Percentiles rank a stretch among this genome's conserved stretches.
Evolutionary conservation across 2,888 invertebrate species (phyloP).

Genomic region (Artemia sinica): DNA sequence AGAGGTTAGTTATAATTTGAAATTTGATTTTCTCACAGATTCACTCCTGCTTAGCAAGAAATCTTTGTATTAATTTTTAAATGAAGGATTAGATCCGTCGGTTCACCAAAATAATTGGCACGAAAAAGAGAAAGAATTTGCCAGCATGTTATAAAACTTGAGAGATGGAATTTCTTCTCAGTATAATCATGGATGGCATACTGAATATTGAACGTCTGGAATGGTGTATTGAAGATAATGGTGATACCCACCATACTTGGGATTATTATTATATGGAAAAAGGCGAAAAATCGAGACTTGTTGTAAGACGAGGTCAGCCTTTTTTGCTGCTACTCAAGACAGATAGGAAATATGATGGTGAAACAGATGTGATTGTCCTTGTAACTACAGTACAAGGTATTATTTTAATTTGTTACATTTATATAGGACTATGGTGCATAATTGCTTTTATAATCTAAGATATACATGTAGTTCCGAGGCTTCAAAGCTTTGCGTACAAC

Average conservation of each 20-base stretch:
- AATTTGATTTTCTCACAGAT: too few relatives aligned
- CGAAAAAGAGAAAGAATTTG: not conserved
- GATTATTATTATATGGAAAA: conserved; percentile 56
- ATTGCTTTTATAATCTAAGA: too few relatives aligned
- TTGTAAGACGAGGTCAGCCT: conserved; percentile 64
- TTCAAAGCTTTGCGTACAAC: too few relatives aligned
- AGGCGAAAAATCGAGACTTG: conserved; percentile 42
- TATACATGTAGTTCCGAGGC: too few relatives aligned
- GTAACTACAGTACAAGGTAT: conserved; percentile 59
- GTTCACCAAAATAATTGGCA: not conserved
- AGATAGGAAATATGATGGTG: conserved; percentile 52
- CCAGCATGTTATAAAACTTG: not conserved
- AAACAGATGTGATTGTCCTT: conserved; percentile 59
- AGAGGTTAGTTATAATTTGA: too few relatives aligned
- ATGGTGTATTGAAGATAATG: conserved; percentile 53
- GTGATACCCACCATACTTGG: conserved; percentile 54
- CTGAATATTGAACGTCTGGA: conserved; percentile 54
- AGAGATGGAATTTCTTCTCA: not conserved
- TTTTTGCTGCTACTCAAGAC: conserved; percentile 54
- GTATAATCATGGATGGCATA: not conserved
- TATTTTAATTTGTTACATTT: conserved; percentile 21
- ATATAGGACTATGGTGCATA: too few relatives aligned
- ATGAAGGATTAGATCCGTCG: too few relatives aligned
- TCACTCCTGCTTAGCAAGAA: too few relatives aligned
- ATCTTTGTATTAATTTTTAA: too few relatives aligned